Conservation (phyloP, 2,888 invertebrate species). For the Corythucha ciliata region DNA sequence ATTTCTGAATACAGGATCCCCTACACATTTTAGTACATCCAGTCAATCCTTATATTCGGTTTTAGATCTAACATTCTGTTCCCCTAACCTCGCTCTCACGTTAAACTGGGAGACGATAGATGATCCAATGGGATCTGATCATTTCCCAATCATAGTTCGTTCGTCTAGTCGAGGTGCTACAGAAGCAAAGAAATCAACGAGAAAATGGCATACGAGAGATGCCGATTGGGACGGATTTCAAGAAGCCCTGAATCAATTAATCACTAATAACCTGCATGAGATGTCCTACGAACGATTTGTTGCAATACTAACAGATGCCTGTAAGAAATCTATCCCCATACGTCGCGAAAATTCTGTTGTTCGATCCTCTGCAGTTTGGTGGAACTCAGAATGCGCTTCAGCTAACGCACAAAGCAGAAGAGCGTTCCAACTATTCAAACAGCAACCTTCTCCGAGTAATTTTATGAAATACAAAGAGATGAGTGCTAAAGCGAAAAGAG, state of each 20-base stretch:
- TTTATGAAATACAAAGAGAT: neutral
- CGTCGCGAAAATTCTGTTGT: no score
- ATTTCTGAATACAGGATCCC: constrained; percentile 1
- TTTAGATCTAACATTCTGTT: constrained; percentile 6
- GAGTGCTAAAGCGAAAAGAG: neutral
- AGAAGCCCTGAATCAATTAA: no score
- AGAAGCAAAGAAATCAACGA: no score
- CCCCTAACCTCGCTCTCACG: neutral
- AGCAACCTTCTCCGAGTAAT: neutral
- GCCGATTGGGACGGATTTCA: constrained; percentile 1
- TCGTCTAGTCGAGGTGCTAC: neutral
- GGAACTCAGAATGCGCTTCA: neutral
- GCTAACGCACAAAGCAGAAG: neutral
- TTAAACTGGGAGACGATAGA: neutral
- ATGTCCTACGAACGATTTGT: no score
- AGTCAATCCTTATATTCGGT: neutral
- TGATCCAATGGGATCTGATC: constrained; percentile 14
- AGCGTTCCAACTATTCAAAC: neutral
- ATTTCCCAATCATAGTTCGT: neutral
- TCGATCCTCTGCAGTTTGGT: no score
- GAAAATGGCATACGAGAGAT: neutral
- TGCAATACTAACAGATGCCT: no score
- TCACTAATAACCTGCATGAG: no score
- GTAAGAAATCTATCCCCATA: no score
- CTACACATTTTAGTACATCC: neutral